These are phyloP conservation scores for Coranthus polyacanthus DNA, from an alignment of 2,797 vertebrate species.

Conservation along the genomic window DNA sequence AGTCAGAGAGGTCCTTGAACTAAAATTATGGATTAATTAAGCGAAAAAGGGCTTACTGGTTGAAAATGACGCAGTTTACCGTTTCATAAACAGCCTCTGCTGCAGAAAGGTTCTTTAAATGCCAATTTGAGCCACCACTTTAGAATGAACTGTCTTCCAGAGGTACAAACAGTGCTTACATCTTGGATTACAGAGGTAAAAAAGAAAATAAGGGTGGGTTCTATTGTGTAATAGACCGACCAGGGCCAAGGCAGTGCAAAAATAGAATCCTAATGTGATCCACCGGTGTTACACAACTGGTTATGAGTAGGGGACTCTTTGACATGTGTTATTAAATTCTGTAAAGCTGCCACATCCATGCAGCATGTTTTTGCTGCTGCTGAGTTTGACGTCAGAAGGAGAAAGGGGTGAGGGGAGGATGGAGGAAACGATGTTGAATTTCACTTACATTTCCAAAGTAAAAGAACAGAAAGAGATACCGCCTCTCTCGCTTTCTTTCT, in stretches of 20 bases:
- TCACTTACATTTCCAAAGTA: slow-evolving; percentile 40
- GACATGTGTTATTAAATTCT: slow-evolving; percentile 73
- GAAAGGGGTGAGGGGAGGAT: slow-evolving; percentile 2
- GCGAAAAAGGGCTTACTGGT: too few species aligned
- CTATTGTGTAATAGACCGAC: slow-evolving; percentile 67
- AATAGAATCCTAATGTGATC: slow-evolving; percentile 74
- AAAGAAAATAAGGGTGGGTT: slow-evolving; percentile 50
- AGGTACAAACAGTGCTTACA: not conserved
- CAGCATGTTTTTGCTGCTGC: slow-evolving; percentile 55
- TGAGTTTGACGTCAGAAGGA: slow-evolving; percentile 70
- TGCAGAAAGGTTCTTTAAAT: too few species aligned
- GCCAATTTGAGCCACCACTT: too few species aligned
- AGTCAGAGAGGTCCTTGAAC: not conserved
- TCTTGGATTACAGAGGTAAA: slow-evolving; percentile 23
- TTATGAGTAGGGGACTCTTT: slow-evolving; percentile 65
- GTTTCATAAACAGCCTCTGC: too few species aligned
- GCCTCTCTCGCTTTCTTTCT: not conserved
- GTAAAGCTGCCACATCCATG: slow-evolving; percentile 55
- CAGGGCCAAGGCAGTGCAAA: slow-evolving; percentile 57
- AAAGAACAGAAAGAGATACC: slow-evolving; percentile 42
- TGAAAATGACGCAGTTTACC: too few species aligned
- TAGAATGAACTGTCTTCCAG: not conserved
- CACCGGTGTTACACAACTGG: slow-evolving; percentile 72
- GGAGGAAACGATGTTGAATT: slow-evolving; percentile 22
- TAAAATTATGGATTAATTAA: not conserved